Conservation (phyloP, 2,113 vertebrate genomes). For the Halcyon malimbica region DNA sequence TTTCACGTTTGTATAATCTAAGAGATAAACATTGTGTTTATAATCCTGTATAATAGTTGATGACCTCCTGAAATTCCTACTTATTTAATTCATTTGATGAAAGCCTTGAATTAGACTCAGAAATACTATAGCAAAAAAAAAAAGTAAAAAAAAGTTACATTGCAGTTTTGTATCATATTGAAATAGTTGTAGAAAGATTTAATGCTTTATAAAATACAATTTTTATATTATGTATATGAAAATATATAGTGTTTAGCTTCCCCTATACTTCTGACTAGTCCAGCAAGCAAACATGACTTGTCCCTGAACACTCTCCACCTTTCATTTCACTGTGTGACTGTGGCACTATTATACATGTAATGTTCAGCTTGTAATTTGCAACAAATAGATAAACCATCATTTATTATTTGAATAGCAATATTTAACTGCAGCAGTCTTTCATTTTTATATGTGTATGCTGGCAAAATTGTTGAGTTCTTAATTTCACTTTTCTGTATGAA, state of each 20-base stretch:
- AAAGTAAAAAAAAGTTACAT: not conserved
- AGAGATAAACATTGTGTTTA: not conserved
- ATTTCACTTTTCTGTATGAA: not conserved
- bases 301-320: not conserved
- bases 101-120: not conserved
- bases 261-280: not conserved
- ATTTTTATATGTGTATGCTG: not conserved
- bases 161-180: not conserved
- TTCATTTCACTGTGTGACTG: not conserved
- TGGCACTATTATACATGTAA: not conserved
- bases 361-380: not conserved
- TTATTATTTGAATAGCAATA: not conserved
- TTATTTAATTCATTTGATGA: not conserved
- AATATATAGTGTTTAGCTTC: not conserved
- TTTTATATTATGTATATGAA: not conserved
- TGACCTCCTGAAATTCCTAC: not conserved
- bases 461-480: not conserved
- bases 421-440: not conserved
- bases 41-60: not conserved
- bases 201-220: not conserved
- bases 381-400: not conserved
- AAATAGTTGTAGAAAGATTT: not conserved
- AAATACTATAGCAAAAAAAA: not conserved
- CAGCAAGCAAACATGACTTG: not conserved
- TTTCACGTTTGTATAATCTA: not conserved